These are phyloP conservation scores for Drosophila lacteicornis DNA, from an alignment of 1,140 invertebrate species.

Conservation along the genomic window DNA sequence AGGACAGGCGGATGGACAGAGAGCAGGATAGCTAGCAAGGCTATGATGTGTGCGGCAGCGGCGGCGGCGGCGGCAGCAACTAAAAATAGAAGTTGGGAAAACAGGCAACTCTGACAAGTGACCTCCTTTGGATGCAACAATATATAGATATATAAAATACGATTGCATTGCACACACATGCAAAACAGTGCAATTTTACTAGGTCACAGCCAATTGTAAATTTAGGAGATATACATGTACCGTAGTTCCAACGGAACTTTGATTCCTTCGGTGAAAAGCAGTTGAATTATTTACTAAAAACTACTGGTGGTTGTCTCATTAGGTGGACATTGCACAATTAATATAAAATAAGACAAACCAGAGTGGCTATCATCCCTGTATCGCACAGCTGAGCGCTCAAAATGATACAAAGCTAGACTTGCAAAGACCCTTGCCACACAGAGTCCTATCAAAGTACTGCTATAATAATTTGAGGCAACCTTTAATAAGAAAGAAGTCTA, in stretches of 20 bases:
- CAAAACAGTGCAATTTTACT: slow-evolving; percentile 27
- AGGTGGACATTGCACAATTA: no score
- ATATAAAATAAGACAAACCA: no score
- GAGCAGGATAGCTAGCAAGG: slow-evolving; percentile 22
- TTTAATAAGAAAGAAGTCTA: no score
- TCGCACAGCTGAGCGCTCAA: no score
- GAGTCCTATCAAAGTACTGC: no score
- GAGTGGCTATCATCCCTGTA: no score
- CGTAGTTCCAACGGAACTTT: background rate
- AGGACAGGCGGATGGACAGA: slow-evolving; percentile 11
- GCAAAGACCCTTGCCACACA: no score
- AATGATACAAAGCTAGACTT: no score
- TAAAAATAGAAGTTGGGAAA: slow-evolving; percentile 31
- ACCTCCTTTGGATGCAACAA: slow-evolving; percentile 18
- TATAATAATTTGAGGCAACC: no score
- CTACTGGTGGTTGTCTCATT: no score
- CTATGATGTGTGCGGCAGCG: slow-evolving; percentile 1
- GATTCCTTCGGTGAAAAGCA: background rate
- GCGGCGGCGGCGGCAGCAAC: slow-evolving; percentile 3
- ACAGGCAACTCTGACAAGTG: slow-evolving; percentile 32
- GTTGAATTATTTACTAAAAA: background rate
- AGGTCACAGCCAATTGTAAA: slow-evolving; percentile 16
- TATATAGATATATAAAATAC: background rate
- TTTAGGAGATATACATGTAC: background rate
- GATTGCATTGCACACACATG: slow-evolving; percentile 19